Base-by-base conservation (phyloP, 2,113 vertebrate genomes). In the Chamaea fasciata region DNA sequence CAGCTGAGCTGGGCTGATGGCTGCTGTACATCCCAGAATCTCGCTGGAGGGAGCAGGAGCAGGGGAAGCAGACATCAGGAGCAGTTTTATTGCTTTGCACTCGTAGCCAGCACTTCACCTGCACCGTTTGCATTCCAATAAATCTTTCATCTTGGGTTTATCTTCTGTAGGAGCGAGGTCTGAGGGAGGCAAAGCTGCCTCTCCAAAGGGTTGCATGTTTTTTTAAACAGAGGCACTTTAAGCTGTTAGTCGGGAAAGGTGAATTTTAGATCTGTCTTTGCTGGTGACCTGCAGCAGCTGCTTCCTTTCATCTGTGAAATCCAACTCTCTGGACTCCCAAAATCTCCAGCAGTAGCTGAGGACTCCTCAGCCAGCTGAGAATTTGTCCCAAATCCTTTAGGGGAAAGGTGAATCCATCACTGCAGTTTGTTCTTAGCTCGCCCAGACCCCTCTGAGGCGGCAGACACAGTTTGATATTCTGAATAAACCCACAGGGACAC, bases 51-150 rank as follows among this genome's bases (percentile, higher is more conserved):
- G 88, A 94, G 50, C 31, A 60, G 69, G 84, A 83, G 39, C 31
- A 88, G 90, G 60, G 52, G 59, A 52, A 59, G 57, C 56, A 74
- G 70, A 37, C 75, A 41, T 33, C 24, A 71, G 78, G 57, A 55
- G 28, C 63, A 74, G 39, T 64, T 97, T 95, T 87, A 94, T 62
- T 94, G 85, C 82, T 74, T 46, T 93, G 85, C 85, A 90, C 27
- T 17, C 68, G 64, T 7, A 90, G 80, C 71, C 87, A 91, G 59
- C 49, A 44, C 82, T 50, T 79, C 26, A 70, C 67, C n/a, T 24
- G 39, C 67, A 39, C 46, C 65, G 82, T 81, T 71, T 94, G 88
- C 73, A 89, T 70, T 20, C 68, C 33, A 77, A 88, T 59, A 73
- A 83, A 95, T 94, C 81, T 87, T 84, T 90, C 56, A 90, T 92